Evolutionary conservation across 2,113 vertebrate genomes (phyloP).

Genomic region (Euleptes europaea): DNA sequence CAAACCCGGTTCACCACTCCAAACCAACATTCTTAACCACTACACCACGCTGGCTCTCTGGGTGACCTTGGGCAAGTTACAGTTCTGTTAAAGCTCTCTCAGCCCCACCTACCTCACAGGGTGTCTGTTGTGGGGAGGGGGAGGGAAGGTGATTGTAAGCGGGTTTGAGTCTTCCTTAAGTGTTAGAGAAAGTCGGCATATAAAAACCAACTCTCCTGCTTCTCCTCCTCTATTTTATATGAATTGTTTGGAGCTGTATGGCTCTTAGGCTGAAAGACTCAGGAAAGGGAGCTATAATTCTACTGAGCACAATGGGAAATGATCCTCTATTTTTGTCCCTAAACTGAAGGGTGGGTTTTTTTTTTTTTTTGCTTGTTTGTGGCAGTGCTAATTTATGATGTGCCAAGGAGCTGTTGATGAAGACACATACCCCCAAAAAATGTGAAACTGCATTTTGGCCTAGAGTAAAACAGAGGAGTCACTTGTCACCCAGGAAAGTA

Average conservation of each 20-base stretch:
- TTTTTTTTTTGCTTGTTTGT: not conserved
- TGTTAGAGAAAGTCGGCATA: no score
- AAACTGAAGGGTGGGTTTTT: not conserved
- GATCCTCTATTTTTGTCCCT: not conserved
- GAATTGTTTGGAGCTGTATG: not conserved
- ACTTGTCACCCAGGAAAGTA: conserved; percentile 16
- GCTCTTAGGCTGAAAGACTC: not conserved
- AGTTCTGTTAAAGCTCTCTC: no score
- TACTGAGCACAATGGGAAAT: not conserved
- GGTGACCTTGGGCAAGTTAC: no score
- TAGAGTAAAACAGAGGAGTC: conserved; percentile 13
- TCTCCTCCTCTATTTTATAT: no score
- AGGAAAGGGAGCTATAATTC: not conserved
- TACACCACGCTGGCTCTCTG: no score
- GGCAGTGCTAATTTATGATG: conserved; percentile 21
- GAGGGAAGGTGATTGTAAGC: no score
- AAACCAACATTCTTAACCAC: no score
- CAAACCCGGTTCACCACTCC: no score
- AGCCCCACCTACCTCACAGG: no score
- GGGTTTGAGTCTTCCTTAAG: no score
- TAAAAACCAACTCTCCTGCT: no score
- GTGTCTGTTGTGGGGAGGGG: no score
- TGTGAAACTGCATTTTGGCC: conserved; percentile 4
- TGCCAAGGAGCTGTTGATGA: not conserved
- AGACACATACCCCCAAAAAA: conserved; percentile 17